phyloP scores from a whole-genome alignment of 1,140 invertebrate genomes.

The Apis laboriosa region DNA sequence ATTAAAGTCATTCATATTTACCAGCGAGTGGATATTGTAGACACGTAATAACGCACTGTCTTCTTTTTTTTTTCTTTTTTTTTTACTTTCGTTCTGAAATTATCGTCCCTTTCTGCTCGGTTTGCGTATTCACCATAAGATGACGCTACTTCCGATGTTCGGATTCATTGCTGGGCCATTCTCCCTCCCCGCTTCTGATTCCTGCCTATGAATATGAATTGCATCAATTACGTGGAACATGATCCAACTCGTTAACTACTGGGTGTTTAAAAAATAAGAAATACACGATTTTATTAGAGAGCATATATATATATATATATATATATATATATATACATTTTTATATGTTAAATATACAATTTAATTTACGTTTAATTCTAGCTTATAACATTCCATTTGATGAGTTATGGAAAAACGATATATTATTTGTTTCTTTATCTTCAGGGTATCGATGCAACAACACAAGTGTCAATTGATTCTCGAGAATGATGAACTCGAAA shows the following conservation, averaged over 20 bases:
- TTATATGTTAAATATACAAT: too few species aligned
- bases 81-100: constrained; percentile 12
- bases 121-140: constrained; percentile 31
- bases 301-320: too few species aligned
- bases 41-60: constrained; percentile 66
- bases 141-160: constrained; percentile 16
- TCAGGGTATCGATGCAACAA: too few species aligned
- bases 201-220: constrained; percentile 42
- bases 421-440: too few species aligned
- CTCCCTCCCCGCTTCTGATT: constrained; percentile 15
- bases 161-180: constrained; percentile 5
- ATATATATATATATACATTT: too few species aligned
- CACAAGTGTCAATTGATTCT: too few species aligned
- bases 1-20: constrained; percentile 77
- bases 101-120: constrained; percentile 2
- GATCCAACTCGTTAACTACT: background rate
- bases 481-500: too few species aligned
- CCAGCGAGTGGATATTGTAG: constrained; percentile 67
- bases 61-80: background rate
- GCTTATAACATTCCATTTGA: too few species aligned
- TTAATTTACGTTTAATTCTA: too few species aligned
- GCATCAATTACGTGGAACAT: constrained; percentile 25
- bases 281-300: background rate
- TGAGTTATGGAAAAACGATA: too few species aligned
- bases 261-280: background rate